Evolutionary conservation across 2,888 invertebrate genomes (phyloP).

Genomic region (Chrysolina americana): DNA sequence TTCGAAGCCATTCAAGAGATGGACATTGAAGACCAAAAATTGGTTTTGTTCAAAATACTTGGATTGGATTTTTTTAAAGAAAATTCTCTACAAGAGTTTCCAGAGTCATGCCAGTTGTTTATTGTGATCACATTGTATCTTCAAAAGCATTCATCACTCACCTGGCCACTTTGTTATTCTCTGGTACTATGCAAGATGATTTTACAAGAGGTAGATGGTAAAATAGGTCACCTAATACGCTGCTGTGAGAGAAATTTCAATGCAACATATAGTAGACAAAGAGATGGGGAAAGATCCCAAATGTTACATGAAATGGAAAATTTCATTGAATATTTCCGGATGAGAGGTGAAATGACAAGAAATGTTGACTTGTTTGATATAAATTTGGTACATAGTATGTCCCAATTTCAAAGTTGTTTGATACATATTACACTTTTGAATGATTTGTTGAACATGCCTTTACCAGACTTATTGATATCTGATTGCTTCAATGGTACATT

Average conservation of each 20-base stretch:
- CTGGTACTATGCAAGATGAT: conserved; percentile 74
- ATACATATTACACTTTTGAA: not conserved
- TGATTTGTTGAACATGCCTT: conserved; percentile 10
- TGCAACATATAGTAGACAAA: not conserved
- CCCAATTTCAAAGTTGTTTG: conserved; percentile 9
- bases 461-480: not conserved
- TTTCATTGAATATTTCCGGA: not conserved
- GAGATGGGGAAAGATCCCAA: not conserved
- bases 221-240: conserved; percentile 72
- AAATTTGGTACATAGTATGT: not conserved
- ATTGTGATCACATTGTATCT: conserved; percentile 76
- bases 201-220: conserved; percentile 73
- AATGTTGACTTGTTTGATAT: not conserved
- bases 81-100: conserved; percentile 68
- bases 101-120: conserved; percentile 75
- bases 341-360: not conserved
- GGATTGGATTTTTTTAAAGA: conserved; percentile 9
- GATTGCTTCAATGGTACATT: conserved; percentile 15
- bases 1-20: conserved; percentile 63
- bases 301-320: not conserved
- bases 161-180: conserved; percentile 72
- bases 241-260: conserved; percentile 58
- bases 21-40: conserved; percentile 54
- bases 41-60: conserved; percentile 59
- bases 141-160: conserved; percentile 67